Percentiles rank a stretch among this genome's conserved stretches.
phyloP scores from a whole-genome alignment of 2,888 invertebrate species.

The Onchidella celtica region DNA sequence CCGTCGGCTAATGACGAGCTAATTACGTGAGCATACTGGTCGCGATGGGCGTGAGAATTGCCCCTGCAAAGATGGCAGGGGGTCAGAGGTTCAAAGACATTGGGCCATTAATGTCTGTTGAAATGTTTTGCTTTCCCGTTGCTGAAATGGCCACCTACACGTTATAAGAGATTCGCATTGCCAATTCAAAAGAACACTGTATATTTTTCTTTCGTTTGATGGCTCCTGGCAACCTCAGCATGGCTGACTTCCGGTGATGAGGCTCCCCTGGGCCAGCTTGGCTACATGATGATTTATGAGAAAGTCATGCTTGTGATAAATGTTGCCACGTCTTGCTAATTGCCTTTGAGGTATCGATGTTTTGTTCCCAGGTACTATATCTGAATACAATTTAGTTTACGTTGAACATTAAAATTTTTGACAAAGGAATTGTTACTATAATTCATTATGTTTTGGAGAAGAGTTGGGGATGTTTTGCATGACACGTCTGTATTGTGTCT shows the following conservation, averaged over 20 bases:
- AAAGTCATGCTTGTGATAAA: too few relatives aligned
- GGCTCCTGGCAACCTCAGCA: neutral
- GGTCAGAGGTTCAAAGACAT: neutral
- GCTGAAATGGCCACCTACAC: neutral
- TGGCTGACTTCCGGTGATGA: neutral
- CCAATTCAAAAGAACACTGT: neutral
- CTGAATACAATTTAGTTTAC: too few relatives aligned
- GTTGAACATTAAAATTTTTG: too few relatives aligned
- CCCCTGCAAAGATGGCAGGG: neutral
- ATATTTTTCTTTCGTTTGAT: neutral
- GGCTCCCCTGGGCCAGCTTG: too few relatives aligned
- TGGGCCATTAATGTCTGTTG: neutral
- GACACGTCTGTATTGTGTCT: too few relatives aligned
- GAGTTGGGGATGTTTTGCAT: too few relatives aligned
- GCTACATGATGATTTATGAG: too few relatives aligned
- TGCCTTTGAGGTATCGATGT: too few relatives aligned
- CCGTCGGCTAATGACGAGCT: constrained; percentile 2
- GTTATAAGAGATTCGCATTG: neutral
- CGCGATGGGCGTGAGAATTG: neutral
- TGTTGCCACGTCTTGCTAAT: too few relatives aligned
- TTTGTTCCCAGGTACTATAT: too few relatives aligned
- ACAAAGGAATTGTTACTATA: too few relatives aligned
- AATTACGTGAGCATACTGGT: neutral
- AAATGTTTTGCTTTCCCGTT: neutral
- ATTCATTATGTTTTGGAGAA: too few relatives aligned